These are phyloP conservation scores for Spialia ferax DNA, from an alignment of 2,888 invertebrate genomes.

Conservation along the genomic window DNA sequence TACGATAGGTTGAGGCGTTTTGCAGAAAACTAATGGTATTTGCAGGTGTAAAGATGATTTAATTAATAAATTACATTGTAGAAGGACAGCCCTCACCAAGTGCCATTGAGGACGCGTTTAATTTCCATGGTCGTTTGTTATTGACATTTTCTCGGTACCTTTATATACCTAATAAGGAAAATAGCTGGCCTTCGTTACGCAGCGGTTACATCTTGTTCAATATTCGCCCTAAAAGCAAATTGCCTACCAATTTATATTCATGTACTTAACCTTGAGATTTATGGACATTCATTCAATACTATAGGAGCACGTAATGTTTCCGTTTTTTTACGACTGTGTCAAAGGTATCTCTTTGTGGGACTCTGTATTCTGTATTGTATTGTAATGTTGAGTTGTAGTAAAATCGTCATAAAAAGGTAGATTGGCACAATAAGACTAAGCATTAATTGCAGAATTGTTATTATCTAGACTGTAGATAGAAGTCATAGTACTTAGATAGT, in stretches of 20 bases:
- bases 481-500: too few relatives aligned
- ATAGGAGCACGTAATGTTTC: slow-evolving; percentile 20
- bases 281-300: slow-evolving; percentile 26
- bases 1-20: too few relatives aligned
- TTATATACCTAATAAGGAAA: slow-evolving; percentile 19
- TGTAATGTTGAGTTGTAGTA: neutral
- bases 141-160: slow-evolving; percentile 19
- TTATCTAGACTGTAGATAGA: too few relatives aligned
- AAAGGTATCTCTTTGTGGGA: slow-evolving; percentile 2
- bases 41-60: neutral
- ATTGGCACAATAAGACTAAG: neutral
- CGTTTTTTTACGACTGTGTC: slow-evolving; percentile 30
- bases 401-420: neutral
- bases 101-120: slow-evolving; percentile 2
- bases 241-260: slow-evolving; percentile 40
- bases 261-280: slow-evolving; percentile 33
- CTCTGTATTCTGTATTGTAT: too few relatives aligned
- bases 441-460: too few relatives aligned
- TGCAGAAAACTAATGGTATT: too few relatives aligned
- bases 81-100: neutral
- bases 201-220: slow-evolving; percentile 29
- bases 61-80: neutral
- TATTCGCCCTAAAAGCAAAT: slow-evolving; percentile 45
- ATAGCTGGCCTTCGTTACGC: slow-evolving; percentile 23
- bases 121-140: slow-evolving; percentile 17